Evolutionary conservation across 1,140 invertebrate species (phyloP), one percentile per base, ranked within the genome.

Genomic region (Psix sp.): DNA sequence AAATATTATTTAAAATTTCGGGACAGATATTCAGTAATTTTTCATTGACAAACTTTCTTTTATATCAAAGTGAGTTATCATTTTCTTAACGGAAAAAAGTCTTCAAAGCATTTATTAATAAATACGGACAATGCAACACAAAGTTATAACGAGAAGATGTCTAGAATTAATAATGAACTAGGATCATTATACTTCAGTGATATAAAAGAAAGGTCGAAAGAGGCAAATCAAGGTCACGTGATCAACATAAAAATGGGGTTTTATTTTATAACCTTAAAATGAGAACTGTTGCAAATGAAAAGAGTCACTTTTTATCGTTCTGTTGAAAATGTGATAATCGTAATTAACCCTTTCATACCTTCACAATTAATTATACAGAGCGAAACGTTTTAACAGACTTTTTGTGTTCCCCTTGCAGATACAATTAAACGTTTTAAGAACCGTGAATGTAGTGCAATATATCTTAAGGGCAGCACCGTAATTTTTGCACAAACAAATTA

Each of bases 261-360:
- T 16, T 17, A 57, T 67, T 67, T 43, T 57, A 13, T 14, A 21
- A 11, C n/a, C n/a, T n/a, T n/a, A n/a, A n/a, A n/a, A n/a, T n/a
- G n/a, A 38, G 48, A 46, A 65, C 38, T 65, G 40, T 26, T 46
- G 33, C 16, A 56, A 66, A 54, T 46, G 49, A 54, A 51, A 33
- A 17, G 35, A 35, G 20, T 16, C 29, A 15, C 26, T 26, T 36
- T 63, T 63, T 49, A 43, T 62, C 5, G 13, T 5, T 10, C 40
- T 21, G 24, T 49, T 49, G 18, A 57, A 67, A 52, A 57, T 48
- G 56, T 60, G 33, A 70, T 70, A 45, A 60, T 54, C 48, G 21
- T 60, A 70, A 70, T 60, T 70, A 70, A 70, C 26, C 39, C 15
- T 60, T 60, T 60, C 54, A 24, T 52, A 21, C 56, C 14, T 20